Conservation (phyloP, 35 echinoderm and acorn worm species). For the Anneissia japonica region DNA sequence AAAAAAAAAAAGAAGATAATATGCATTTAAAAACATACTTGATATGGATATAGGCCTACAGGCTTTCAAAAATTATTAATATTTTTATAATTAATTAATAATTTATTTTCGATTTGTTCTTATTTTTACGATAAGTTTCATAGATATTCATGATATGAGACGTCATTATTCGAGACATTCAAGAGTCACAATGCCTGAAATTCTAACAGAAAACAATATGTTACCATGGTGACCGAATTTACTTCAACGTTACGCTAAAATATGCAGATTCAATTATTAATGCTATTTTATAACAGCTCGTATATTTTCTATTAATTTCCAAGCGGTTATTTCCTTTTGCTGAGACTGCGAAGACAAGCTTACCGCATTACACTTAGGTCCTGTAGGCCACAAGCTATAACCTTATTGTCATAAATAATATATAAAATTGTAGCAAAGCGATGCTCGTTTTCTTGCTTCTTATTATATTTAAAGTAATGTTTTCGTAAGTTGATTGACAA, state of each 20-base stretch:
- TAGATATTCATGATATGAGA: too few species aligned
- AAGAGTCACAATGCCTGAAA: too few species aligned
- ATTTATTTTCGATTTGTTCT: too few species aligned
- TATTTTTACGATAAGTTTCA: too few species aligned
- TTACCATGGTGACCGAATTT: background rate
- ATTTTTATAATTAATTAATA: too few species aligned
- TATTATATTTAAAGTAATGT: background rate
- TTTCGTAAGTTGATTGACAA: background rate
- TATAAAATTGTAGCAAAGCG: background rate
- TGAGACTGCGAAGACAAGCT: background rate
- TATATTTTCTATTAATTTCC: background rate
- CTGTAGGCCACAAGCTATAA: background rate
- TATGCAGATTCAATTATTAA: background rate
- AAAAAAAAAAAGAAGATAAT: too few species aligned
- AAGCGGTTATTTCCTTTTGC: background rate
- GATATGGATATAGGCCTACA: too few species aligned
- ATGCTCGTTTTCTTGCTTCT: background rate
- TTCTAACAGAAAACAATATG: background rate
- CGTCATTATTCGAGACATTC: too few species aligned
- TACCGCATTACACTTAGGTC: background rate
- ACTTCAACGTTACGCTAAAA: background rate
- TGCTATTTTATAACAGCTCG: background rate
- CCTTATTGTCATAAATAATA: background rate
- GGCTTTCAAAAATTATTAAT: too few species aligned
- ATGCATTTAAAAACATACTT: too few species aligned